Conservation (phyloP, 2,797 vertebrate genomes). For the Poeciliopsis presidionis region DNA sequence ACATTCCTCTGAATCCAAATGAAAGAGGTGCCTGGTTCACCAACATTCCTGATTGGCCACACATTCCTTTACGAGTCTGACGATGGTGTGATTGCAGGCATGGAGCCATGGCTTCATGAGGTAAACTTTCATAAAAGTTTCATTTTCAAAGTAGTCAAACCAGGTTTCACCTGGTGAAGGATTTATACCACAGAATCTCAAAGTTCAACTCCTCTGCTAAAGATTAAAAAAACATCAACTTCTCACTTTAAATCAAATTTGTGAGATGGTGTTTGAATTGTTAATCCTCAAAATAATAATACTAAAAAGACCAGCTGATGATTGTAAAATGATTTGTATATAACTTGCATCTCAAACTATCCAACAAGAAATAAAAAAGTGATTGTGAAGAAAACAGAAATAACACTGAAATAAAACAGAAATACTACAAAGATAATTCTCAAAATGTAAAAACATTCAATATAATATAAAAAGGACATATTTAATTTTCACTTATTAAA, state of each 20-base stretch:
- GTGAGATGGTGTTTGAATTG: background rate
- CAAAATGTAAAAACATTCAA: background rate
- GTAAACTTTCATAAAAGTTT: constrained; percentile 37
- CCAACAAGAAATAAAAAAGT: background rate
- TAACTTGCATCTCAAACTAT: background rate
- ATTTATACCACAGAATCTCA: background rate
- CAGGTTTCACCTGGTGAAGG: constrained; percentile 28
- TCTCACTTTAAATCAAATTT: background rate
- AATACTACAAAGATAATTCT: background rate
- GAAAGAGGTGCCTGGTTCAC: constrained; percentile 70
- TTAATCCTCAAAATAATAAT: background rate
- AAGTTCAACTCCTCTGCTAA: constrained; percentile 4
- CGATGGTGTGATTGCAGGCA: constrained; percentile 47
- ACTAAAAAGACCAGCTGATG: background rate
- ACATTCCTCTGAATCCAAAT: constrained; percentile 67
- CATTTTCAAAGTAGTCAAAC: constrained; percentile 20
- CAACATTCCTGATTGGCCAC: constrained; percentile 74
- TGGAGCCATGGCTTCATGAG: constrained; percentile 22
- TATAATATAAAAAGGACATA: constrained; percentile 1
- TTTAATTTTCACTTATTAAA: background rate
- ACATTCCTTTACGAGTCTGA: constrained; percentile 62
- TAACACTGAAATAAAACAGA: background rate
- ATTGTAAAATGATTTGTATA: background rate
- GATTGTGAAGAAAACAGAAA: background rate
- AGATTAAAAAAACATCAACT: background rate